These are phyloP conservation scores for Talpa occidentalis DNA, from an alignment of 2,113 vertebrate genomes.

Conservation along the genomic window DNA sequence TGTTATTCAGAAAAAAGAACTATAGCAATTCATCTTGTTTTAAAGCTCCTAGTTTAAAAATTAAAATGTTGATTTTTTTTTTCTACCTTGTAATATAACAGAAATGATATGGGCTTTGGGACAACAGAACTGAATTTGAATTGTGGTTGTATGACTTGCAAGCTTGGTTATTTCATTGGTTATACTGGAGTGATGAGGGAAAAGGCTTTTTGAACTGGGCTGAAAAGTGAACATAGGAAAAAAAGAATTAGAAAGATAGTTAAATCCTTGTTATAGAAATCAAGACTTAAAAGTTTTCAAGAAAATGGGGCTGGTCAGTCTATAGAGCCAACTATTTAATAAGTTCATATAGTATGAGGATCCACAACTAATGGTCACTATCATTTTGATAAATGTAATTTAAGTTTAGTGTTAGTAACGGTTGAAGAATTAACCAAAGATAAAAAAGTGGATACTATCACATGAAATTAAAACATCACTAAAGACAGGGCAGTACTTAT, in stretches of 20 bases:
- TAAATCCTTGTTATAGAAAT: background rate
- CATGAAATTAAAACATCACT: background rate
- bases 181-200: background rate
- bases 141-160: background rate
- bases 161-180: background rate
- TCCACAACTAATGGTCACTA: background rate
- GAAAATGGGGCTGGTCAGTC: background rate
- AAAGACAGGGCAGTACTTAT: too few relatives aligned
- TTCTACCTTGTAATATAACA: background rate
- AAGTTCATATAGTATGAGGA: background rate
- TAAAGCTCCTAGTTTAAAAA: background rate
- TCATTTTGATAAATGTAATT: background rate
- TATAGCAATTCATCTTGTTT: background rate
- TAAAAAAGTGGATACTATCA: background rate
- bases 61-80: background rate
- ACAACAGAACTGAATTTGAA: background rate
- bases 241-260: background rate
- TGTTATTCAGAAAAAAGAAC: background rate
- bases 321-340: background rate
- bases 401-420: background rate
- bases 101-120: background rate
- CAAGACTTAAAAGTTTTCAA: background rate
- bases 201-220: background rate
- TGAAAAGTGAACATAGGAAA: background rate
- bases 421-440: background rate